These are phyloP conservation scores for Dendrolimus houi DNA, from an alignment of 2,888 invertebrate genomes.

Conservation along the genomic window DNA sequence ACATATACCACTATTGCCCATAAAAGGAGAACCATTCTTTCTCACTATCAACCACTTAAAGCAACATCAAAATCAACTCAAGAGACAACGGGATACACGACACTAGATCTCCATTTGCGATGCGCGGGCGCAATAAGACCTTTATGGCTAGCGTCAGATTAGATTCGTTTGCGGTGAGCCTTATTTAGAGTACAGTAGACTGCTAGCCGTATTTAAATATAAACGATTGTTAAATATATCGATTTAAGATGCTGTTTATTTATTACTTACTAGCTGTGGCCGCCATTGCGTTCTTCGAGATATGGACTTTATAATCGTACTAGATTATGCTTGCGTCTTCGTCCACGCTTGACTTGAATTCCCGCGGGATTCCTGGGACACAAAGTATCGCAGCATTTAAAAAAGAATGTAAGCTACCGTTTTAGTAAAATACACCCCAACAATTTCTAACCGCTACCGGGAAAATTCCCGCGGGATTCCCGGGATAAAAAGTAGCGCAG, in stretches of 20 bases:
- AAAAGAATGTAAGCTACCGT: too few species aligned
- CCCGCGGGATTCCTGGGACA: too few species aligned
- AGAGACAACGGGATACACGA: slow-evolving; percentile 24
- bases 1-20: slow-evolving; percentile 12
- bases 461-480: too few species aligned
- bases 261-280: neutral
- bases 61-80: slow-evolving; percentile 52
- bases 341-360: too few species aligned
- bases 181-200: slow-evolving; percentile 31
- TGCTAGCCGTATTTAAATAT: slow-evolving; percentile 13
- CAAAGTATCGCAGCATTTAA: too few species aligned
- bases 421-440: too few species aligned
- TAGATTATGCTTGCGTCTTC: too few species aligned
- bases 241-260: slow-evolving; percentile 1
- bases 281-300: neutral
- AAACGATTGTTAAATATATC: slow-evolving; percentile 5
- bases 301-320: too few species aligned
- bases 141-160: slow-evolving; percentile 43
- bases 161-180: slow-evolving; percentile 29
- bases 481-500: too few species aligned
- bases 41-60: slow-evolving; percentile 41
- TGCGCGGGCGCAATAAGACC: slow-evolving; percentile 27
- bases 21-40: slow-evolving; percentile 20
- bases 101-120: slow-evolving; percentile 33
- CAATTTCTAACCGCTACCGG: too few species aligned